Evolutionary conservation across 92 coral and sea anemone species (phyloP).

Genomic region (Ricordea florida): DNA sequence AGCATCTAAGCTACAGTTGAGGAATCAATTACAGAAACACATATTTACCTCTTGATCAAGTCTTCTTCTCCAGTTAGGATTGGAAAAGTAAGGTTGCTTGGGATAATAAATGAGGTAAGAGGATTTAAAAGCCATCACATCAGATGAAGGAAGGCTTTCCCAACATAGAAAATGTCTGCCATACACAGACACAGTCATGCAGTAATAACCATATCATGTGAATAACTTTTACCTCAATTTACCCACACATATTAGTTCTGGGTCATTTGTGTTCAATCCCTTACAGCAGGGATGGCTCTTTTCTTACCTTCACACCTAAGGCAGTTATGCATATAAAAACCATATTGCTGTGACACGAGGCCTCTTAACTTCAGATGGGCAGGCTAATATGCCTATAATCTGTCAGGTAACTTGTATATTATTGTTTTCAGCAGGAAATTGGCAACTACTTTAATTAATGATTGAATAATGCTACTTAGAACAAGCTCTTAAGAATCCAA

Average conservation of each 20-base stretch:
- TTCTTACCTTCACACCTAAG: conserved; percentile 47
- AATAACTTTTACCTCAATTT: too few species aligned
- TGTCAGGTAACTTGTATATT: neutral
- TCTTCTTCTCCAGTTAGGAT: neutral
- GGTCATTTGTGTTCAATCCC: neutral
- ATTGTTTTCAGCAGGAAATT: conserved; percentile 20
- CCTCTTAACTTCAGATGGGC: conserved; percentile 6
- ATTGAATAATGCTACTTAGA: neutral
- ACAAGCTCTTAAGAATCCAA: too few species aligned
- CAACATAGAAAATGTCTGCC: neutral
- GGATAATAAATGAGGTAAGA: conserved; percentile 25
- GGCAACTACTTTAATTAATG: conserved; percentile 7
- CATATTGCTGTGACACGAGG: conserved; percentile 21
- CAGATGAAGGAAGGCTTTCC: neutral
- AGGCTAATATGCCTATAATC: neutral
- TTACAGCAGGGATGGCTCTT: neutral
- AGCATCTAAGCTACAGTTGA: too few species aligned
- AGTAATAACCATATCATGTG: too few species aligned
- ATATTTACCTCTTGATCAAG: neutral
- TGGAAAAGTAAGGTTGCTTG: conserved; percentile 2
- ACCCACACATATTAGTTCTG: conserved; percentile 22
- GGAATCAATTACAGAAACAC: neutral
- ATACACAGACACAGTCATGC: conserved; percentile 19
- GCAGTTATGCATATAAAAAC: conserved; percentile 64
- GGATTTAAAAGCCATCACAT: conserved; percentile 2